A percentile compares a stretch with the other conserved stretches of the same genome.
Conservation (phyloP, 2,113 vertebrate species). For the Cisticola juncidis region DNA sequence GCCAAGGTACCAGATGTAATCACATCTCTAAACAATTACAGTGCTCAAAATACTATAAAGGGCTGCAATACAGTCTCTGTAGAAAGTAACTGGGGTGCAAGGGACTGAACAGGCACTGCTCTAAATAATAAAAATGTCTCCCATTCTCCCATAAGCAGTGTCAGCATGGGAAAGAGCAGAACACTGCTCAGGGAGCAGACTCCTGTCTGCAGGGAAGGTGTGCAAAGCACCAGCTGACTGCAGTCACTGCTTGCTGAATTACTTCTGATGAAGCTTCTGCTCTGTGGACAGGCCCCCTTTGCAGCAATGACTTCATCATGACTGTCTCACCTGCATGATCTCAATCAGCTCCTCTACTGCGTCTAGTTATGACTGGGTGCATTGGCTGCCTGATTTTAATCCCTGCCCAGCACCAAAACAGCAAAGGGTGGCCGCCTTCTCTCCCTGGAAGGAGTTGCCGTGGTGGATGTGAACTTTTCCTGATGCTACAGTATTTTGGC, state of each 20-base stretch:
- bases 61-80: neutral
- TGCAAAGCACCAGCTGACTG: neutral
- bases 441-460: neutral
- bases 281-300: neutral
- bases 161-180: neutral
- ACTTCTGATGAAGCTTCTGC: neutral
- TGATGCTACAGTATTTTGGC: neutral
- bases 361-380: neutral
- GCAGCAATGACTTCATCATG: neutral
- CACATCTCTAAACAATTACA: neutral
- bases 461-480: neutral
- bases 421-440: neutral
- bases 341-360: neutral
- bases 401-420: accelerated
- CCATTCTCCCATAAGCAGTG: neutral
- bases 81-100: neutral
- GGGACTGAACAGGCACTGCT: neutral
- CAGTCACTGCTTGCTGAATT: neutral
- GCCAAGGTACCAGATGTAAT: neutral
- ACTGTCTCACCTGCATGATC: neutral
- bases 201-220: accelerated
- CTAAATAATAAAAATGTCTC: neutral
- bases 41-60: neutral
- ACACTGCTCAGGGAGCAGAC: neutral
- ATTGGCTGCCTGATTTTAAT: neutral